Base-by-base conservation (phyloP, 2,113 vertebrate genomes). In the Cebus imitator region DNA sequence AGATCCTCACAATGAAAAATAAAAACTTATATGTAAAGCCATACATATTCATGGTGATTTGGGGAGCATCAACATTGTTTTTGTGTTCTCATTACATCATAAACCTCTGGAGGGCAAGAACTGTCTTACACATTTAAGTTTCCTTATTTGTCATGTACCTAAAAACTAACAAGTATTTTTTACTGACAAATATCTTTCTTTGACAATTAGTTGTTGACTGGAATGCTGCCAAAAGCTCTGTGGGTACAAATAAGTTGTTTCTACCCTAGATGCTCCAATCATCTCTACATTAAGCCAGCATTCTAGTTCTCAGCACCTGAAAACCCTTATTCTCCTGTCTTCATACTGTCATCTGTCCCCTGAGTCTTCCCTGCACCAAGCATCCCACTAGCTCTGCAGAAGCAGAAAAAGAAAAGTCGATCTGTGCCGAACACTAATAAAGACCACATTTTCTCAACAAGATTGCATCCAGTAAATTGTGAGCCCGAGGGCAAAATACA, bases 361-460 rank as follows among this genome's bases (percentile, higher is more conserved):
- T 0, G 35, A 45, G 87, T 88, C 68, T 61, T 78, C 73, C 64
- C 43, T 30, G 81, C 81, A 79, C 76, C 37, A 64, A 88, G 70
- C 92, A 97, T 92, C 95, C 84, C 43, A 96, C 94, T 18, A 78
- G 93, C 90, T 95, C 90, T 97, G 97, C 78, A 94, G 94, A 97
- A 96, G 80, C 40, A 2, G 93, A 96, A 96, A 97, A 97, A 97
- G 96, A 93, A 90, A 96, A 97, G 97, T 96, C 95, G n/a, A 94
- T 98, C 96, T 92, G 66, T 88, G 95, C 81, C 0, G 20, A 96
- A 88, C 97, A 80, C 96, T 97, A 97, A 98, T 98, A 97, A 97
- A 98, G 98, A 98, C 94, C 92, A 92, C 96, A 97, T 97, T 97
- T 97, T 98, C 97, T 98, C 98, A 98, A 98, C 96, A 88, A 96